Conservation (phyloP, 2,888 invertebrate species). For the Drosophila austrosaltans region DNA sequence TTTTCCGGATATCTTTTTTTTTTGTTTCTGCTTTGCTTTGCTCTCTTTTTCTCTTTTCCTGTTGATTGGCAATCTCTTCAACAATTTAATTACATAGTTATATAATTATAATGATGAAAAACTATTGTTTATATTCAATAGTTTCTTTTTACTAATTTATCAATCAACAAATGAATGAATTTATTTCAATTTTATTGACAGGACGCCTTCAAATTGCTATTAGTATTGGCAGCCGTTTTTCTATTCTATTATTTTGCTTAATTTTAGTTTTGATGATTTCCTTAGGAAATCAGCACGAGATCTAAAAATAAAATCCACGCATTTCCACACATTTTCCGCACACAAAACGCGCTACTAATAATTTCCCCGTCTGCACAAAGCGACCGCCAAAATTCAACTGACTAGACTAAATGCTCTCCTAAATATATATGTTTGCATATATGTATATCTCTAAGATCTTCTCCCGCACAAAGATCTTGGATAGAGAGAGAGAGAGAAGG, state of each 20-base stretch:
- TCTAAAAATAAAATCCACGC: constrained; percentile 71
- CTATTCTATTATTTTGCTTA: constrained; percentile 22
- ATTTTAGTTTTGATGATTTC: constrained; percentile 21
- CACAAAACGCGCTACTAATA: constrained; percentile 19
- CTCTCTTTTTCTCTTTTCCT: constrained; percentile 3
- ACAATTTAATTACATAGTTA: constrained; percentile 55
- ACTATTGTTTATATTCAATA: constrained; percentile 4
- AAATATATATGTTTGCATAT: constrained; percentile 32
- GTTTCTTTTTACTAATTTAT: constrained; percentile 2
- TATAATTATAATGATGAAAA: constrained; percentile 45
- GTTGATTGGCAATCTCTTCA: neutral
- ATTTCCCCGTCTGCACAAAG: constrained; percentile 43
- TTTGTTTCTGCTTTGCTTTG: constrained; percentile 15
- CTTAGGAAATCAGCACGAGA: constrained; percentile 55
- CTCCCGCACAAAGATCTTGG: constrained; percentile 1
- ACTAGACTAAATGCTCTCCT: constrained; percentile 23
- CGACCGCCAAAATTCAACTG: constrained; percentile 63
- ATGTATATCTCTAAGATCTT: neutral
- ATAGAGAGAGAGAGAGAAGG: constrained; percentile 18
- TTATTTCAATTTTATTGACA: constrained; percentile 8
- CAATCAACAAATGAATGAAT: constrained; percentile 4
- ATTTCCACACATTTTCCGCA: constrained; percentile 51
- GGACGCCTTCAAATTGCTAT: constrained; percentile 32
- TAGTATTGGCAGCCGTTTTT: constrained; percentile 35
- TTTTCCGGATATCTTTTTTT: constrained; percentile 12